Conservation (phyloP, 2,113 vertebrate genomes). For the Pachycephala philippinensis region DNA sequence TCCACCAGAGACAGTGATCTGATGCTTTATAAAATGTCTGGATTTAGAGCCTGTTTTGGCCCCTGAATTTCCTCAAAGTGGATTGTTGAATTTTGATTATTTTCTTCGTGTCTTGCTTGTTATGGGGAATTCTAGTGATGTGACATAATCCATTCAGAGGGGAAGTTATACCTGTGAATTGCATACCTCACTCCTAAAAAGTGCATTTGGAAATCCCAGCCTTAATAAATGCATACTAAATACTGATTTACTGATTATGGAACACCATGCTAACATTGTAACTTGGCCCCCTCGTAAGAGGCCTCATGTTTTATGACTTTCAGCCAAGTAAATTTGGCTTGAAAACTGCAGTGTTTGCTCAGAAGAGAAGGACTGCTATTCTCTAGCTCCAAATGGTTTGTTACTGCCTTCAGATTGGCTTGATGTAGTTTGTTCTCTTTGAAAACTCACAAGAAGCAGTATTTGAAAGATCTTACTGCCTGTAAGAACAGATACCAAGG, state of each 20-base stretch:
- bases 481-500: neutral
- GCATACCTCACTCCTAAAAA: neutral
- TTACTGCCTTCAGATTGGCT: neutral
- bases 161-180: neutral
- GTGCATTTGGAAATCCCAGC: neutral
- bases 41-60: neutral
- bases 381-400: neutral
- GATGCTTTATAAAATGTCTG: neutral
- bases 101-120: neutral
- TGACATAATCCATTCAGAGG: neutral
- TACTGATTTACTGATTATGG: neutral
- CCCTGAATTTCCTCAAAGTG: neutral
- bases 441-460: neutral
- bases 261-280: neutral
- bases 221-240: neutral
- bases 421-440: neutral
- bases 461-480: neutral
- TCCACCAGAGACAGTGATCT: neutral
- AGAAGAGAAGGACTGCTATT: neutral
- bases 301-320: neutral
- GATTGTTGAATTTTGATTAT: neutral
- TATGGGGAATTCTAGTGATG: neutral
- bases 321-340: conserved; percentile 19
- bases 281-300: neutral
- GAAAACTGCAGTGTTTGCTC: neutral